Evolutionary conservation across 2,888 invertebrate genomes (phyloP).

Genomic region (Julus scanicus): DNA sequence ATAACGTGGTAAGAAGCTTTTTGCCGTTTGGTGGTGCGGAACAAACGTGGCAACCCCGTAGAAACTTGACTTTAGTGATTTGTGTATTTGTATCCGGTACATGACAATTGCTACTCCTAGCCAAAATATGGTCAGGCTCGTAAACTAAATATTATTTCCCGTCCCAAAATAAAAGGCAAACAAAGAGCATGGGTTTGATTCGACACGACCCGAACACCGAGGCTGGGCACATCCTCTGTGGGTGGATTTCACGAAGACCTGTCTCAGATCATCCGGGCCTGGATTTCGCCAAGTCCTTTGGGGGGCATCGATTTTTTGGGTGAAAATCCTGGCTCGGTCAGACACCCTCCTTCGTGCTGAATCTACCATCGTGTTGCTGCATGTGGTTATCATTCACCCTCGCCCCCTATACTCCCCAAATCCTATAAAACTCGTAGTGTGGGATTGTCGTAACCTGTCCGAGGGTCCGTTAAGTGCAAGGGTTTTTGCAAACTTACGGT

Average conservation of each 20-base stretch:
- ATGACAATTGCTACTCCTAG: conserved; percentile 28
- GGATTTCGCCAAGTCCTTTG: not conserved
- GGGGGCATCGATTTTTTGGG: not conserved
- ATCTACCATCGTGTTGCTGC: conserved; percentile 22
- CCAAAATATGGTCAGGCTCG: conserved; percentile 1
- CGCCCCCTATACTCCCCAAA: not conserved
- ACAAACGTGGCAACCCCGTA: not conserved
- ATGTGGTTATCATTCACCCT: not conserved
- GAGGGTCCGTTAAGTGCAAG: not conserved
- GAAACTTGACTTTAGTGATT: not conserved
- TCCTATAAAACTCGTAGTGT: not conserved
- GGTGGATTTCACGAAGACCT: conserved; percentile 52
- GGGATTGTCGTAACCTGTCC: not conserved
- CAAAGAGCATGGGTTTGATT: conserved; percentile 15
- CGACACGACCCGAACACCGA: conserved; percentile 4
- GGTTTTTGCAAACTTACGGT: not conserved
- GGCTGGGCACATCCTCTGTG: conserved; percentile 50
- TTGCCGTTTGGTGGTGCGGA: not conserved
- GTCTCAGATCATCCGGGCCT: not conserved
- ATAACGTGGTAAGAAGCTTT: not conserved
- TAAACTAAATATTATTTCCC: not conserved
- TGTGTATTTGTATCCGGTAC: conserved; percentile 33
- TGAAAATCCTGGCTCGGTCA: not conserved
- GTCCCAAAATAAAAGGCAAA: not conserved
- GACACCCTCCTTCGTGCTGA: conserved; percentile 17